Percentiles rank a stretch among this genome's conserved stretches.
These are phyloP conservation scores for Mandrillus leucophaeus DNA, from an alignment of 2,113 vertebrate genomes.

Conservation along the genomic window DNA sequence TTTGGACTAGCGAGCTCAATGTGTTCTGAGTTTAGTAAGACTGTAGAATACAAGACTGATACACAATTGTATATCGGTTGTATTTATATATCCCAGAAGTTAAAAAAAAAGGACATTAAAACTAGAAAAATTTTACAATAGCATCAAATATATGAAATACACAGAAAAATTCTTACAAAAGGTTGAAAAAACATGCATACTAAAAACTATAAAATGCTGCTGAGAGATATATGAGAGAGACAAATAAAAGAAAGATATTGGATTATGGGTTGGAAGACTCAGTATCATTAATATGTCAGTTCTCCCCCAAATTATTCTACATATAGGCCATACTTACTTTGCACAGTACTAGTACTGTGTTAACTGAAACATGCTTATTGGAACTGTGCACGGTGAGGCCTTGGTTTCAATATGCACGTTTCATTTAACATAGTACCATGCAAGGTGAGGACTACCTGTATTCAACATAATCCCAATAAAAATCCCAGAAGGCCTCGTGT, in stretches of 20 bases:
- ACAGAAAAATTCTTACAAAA: not conserved
- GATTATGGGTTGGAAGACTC: not conserved
- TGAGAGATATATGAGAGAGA: not conserved
- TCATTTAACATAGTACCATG: not conserved
- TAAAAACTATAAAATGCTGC: not conserved
- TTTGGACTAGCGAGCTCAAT: not conserved
- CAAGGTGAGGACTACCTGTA: not conserved
- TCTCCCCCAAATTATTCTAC: not conserved
- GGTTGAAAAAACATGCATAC: not conserved
- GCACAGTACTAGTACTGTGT: not conserved
- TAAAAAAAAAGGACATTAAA: not conserved
- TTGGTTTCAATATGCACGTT: not conserved
- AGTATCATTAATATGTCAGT: not conserved
- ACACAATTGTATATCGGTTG: not conserved
- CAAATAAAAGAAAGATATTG: not conserved
- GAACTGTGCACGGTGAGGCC: not conserved
- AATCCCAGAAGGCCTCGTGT: not conserved
- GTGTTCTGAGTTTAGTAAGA: not conserved
- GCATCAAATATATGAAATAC: not conserved
- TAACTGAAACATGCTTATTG: not conserved
- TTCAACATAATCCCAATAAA: not conserved
- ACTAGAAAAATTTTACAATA: not conserved
- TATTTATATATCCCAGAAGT: not conserved
- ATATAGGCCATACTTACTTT: not conserved
- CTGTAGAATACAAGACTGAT: not conserved